Percentiles rank a stretch among this genome's conserved stretches.
phyloP scores from a whole-genome alignment of 2,888 invertebrate species.

The Alentia gelatinosa region DNA sequence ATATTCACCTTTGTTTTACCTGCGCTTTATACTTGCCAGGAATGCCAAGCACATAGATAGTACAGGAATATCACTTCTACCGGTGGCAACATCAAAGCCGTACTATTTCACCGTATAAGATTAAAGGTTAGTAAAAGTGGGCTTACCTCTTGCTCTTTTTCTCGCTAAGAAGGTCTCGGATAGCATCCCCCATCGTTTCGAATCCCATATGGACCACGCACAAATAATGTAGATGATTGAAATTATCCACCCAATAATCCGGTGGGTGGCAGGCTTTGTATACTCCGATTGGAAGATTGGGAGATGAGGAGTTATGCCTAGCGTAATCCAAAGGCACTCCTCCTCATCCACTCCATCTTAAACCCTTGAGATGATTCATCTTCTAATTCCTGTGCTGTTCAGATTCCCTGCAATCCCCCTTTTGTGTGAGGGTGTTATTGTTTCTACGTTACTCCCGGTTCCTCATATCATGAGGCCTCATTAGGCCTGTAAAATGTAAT shows the following conservation, averaged over 20 bases:
- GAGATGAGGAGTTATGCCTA: neutral
- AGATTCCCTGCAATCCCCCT: too few relatives aligned
- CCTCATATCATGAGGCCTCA: too few relatives aligned
- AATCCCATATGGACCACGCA: slow-evolving; percentile 47
- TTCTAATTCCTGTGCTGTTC: too few relatives aligned
- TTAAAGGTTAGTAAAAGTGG: neutral
- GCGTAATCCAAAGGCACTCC: slow-evolving; percentile 8
- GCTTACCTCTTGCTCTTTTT: slow-evolving; percentile 49
- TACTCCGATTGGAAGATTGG: neutral
- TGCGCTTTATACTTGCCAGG: too few relatives aligned
- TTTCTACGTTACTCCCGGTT: too few relatives aligned
- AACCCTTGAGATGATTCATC: too few relatives aligned
- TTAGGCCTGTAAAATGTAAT: too few relatives aligned
- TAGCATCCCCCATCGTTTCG: slow-evolving; percentile 46
- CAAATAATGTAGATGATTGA: slow-evolving; percentile 32
- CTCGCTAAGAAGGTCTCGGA: slow-evolving; percentile 29
- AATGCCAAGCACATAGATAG: too few relatives aligned
- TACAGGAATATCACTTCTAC: too few relatives aligned
- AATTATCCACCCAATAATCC: neutral
- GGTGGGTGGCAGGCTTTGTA: neutral
- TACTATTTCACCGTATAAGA: neutral
- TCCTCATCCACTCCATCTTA: neutral
- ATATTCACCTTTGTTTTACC: too few relatives aligned
- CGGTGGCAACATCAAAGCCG: too few relatives aligned
- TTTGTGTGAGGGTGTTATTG: too few relatives aligned